Conservation (phyloP, 2,797 vertebrate genomes). For the Bryconaethiops microstoma region DNA sequence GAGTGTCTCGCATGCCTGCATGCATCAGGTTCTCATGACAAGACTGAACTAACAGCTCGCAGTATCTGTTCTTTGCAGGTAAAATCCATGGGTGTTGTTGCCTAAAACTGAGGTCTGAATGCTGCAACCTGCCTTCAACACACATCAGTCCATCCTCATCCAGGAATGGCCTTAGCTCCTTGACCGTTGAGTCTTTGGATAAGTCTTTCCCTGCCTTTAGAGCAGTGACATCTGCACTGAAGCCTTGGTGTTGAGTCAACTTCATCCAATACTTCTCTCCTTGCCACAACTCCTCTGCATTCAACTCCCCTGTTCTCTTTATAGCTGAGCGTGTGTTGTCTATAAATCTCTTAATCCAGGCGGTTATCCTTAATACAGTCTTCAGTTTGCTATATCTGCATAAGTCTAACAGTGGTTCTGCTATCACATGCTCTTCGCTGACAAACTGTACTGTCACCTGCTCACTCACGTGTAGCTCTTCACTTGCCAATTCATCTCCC, state of each 20-base stretch:
- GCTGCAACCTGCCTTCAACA: conserved; percentile 31
- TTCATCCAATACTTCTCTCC: conserved; percentile 11
- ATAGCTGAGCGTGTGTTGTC: conserved; percentile 2
- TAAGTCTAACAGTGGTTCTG: too few relatives aligned
- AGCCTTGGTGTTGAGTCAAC: conserved; percentile 2
- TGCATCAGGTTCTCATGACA: conserved; percentile 34
- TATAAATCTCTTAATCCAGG: conserved; percentile 40
- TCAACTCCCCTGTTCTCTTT: conserved; percentile 12
- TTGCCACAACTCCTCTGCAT: conserved; percentile 15
- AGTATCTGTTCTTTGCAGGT: background rate
- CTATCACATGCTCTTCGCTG: too few relatives aligned
- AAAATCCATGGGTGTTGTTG: conserved; percentile 17
- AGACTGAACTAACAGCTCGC: conserved; percentile 23
- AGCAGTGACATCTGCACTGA: background rate
- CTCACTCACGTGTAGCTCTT: background rate
- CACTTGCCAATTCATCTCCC: background rate
- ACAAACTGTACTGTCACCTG: background rate
- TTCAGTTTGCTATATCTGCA: background rate
- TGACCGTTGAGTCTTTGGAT: conserved; percentile 9
- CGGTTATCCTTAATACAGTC: conserved; percentile 32
- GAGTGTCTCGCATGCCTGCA: conserved; percentile 32
- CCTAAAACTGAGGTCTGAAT: background rate
- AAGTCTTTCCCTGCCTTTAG: background rate
- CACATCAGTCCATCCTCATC: conserved; percentile 28
- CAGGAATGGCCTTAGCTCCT: conserved; percentile 10